Conservation (phyloP, 2,797 vertebrate genomes). For the Sebastes itinus region DNA sequence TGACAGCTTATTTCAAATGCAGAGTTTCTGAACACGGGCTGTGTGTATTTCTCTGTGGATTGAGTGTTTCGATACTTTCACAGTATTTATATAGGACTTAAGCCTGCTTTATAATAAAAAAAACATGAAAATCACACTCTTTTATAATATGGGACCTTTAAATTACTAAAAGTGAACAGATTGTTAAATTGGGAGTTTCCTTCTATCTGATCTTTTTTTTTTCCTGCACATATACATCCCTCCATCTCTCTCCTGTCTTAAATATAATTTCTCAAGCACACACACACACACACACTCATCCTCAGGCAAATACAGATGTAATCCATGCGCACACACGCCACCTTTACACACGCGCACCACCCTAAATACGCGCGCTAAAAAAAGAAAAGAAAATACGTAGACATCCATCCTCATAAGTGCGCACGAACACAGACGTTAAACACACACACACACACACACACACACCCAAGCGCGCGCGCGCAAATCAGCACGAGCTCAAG, state of each 20-base stretch:
- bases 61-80: too few relatives aligned
- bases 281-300: not conserved
- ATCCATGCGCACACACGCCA: not conserved
- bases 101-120: too few relatives aligned
- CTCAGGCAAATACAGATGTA: not conserved
- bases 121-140: too few relatives aligned
- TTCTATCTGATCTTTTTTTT: not conserved
- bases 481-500: constrained; percentile 4
- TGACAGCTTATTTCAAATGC: too few relatives aligned
- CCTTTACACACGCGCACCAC: not conserved
- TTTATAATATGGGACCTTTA: too few relatives aligned
- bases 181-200: not conserved
- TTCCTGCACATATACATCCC: not conserved
- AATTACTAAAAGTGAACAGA: not conserved
- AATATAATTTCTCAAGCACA: not conserved
- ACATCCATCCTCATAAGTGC: not conserved
- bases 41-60: too few relatives aligned
- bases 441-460: not conserved
- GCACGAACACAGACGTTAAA: not conserved
- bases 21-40: too few relatives aligned
- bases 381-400: not conserved
- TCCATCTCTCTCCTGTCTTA: not conserved
- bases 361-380: not conserved
- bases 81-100: too few relatives aligned
- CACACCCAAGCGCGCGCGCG: not conserved